Base-by-base conservation (phyloP, 2,888 invertebrate genomes). In the Hofmannophila pseudospretella region DNA sequence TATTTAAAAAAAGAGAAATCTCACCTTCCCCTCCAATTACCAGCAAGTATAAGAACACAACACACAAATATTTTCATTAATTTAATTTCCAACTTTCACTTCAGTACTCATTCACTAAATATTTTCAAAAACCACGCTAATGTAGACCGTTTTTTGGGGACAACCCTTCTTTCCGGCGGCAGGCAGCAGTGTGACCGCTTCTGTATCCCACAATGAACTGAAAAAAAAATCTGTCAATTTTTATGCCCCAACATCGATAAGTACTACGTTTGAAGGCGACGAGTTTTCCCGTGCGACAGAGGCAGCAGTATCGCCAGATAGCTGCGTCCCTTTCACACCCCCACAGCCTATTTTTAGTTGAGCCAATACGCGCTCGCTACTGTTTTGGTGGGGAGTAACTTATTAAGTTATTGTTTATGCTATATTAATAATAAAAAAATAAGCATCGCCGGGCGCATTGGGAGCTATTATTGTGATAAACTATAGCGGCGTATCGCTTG, bases 201-300 rank as follows among this genome's bases (percentile, higher is more conserved):
- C 61, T 44, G 58, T 67, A 54, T 59, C 73, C 71, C 70, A 75
- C 79, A 77, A 76, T 75, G 71, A 68, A 88, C 88, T 87, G 82
- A 82, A 86, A 87, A 86, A 16, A 69, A 87, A 86, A 78, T 78
- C 85, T 82, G 84, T 84, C 86, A 87, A 87, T 87, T 88, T 88
- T 86, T 86, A 87, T 82, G 80, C 77, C 74, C 75, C 78, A 69
- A 79, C 85, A 84, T 86, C 85, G 78, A 86, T 82, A 84, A 75
- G 77, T 78, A 79, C 79, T 70, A 81, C 75, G 72, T 82, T 82
- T 75, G 80, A 76, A 75, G 66, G 72, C 77, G 80, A 76, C 78
- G 74, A 80, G 72, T 78, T 77, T 75, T 77, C 66, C 71, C 47
- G 70, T 49, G 60, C 20, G 67, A 81, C 42, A 23, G 65, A 57